Evolutionary conservation across 1,140 invertebrate genomes (phyloP).

Genomic region (Drosophila seguyi): DNA sequence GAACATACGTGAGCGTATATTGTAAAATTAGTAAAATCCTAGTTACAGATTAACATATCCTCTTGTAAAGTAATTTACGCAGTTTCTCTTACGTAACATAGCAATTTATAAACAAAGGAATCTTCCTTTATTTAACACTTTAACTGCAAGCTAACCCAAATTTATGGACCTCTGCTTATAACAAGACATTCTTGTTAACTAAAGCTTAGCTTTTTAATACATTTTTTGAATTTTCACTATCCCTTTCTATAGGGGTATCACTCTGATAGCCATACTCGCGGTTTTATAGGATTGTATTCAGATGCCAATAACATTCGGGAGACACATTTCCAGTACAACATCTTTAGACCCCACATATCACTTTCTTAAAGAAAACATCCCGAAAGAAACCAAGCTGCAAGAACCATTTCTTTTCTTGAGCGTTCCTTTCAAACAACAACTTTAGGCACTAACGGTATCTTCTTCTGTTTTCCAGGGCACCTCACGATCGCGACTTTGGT

Average conservation of each 20-base stretch:
- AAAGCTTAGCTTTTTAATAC: not conserved
- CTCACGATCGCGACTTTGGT: constrained; percentile 81
- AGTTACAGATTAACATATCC: not conserved
- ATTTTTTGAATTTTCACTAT: not conserved
- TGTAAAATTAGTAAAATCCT: not conserved
- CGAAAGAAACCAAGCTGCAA: constrained; percentile 20
- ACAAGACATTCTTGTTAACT: not conserved
- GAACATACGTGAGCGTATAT: not conserved
- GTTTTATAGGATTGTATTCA: not conserved
- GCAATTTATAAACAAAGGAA: not conserved
- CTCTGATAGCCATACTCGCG: not conserved
- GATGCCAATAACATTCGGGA: not conserved
- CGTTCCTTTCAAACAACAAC: constrained; percentile 3
- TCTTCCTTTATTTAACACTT: not conserved
- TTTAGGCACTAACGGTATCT: not conserved
- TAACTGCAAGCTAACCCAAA: not conserved
- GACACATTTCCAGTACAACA: not conserved
- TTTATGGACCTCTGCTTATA: not conserved
- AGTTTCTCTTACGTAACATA: not conserved
- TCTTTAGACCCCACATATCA: not conserved
- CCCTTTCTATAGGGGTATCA: not conserved
- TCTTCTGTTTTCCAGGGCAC: constrained; percentile 67
- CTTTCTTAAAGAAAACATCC: not conserved
- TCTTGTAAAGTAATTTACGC: not conserved
- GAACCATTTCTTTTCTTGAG: constrained; percentile 47